A percentile compares a stretch with the other conserved stretches of the same genome.
phyloP scores from a whole-genome alignment of 2,888 invertebrate genomes.

The Chloromyia formosa region DNA sequence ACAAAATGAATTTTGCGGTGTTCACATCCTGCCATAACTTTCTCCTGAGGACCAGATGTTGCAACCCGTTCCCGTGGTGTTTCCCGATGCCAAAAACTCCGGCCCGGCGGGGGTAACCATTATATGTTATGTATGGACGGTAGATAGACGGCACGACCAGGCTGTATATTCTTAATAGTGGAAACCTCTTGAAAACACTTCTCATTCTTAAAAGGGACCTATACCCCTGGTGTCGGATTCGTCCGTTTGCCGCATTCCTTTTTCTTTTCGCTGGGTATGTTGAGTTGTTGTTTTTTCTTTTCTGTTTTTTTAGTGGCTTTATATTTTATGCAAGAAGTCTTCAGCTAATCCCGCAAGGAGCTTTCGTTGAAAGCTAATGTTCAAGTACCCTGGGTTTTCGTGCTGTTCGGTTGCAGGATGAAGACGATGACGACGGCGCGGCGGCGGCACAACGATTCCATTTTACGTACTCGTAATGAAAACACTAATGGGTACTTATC shows the following conservation, averaged over 20 bases:
- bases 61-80: constrained; percentile 11
- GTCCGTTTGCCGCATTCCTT: constrained; percentile 11
- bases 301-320: constrained; percentile 41
- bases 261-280: not conserved
- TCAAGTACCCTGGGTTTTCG: constrained; percentile 2
- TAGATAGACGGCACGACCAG: not conserved
- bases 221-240: not conserved
- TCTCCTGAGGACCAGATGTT: constrained; percentile 37
- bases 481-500: constrained; percentile 44
- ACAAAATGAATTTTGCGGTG: constrained; percentile 43
- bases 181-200: constrained; percentile 36
- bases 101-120: constrained; percentile 26
- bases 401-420: not conserved
- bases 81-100: constrained; percentile 14
- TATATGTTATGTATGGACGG: not conserved
- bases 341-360: constrained; percentile 44
- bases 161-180: constrained; percentile 15
- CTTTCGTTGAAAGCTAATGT: constrained; percentile 43
- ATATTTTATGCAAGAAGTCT: constrained; percentile 46
- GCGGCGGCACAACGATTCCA: constrained; percentile 22
- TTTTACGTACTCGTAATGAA: constrained; percentile 44
- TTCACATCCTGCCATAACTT: constrained; percentile 39
- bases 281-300: not conserved
- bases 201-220: constrained; percentile 36
- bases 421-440: not conserved